These are phyloP conservation scores for Crambe crambe DNA, from an alignment of 37 sponge, comb jelly and placozoan genomes.

Conservation along the genomic window DNA sequence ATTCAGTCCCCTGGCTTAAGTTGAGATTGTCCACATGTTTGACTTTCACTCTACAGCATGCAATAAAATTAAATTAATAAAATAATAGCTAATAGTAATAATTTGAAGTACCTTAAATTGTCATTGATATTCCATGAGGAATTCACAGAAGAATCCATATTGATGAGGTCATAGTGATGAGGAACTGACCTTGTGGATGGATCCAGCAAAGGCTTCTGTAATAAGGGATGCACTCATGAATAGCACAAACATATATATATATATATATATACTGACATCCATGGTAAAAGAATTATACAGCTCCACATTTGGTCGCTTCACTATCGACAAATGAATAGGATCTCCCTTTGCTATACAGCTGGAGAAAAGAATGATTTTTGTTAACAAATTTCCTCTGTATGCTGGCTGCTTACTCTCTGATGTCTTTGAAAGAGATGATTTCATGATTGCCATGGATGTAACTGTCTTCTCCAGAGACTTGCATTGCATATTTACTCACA, in stretches of 20 bases:
- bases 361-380: neutral
- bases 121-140: conserved; percentile 30
- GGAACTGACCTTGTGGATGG: conserved; percentile 6
- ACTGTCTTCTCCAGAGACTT: conserved; percentile 53
- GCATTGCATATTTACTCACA: conserved; percentile 34
- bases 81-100: no score
- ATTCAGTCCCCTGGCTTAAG: neutral
- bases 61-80: no score
- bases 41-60: conserved; percentile 21
- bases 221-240: neutral
- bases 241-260: neutral
- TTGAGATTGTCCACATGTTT: conserved; percentile 15
- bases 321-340: conserved; percentile 43
- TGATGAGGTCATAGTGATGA: conserved; percentile 12
- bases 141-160: no score
- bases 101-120: conserved; percentile 31
- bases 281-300: conserved; percentile 1
- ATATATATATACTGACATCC: conserved; percentile 1
- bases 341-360: conserved; percentile 39
- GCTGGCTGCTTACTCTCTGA: conserved; percentile 38
- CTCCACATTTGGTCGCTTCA: conserved; percentile 12
- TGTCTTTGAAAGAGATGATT: conserved; percentile 45
- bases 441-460: conserved; percentile 43
- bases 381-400: neutral
- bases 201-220: conserved; percentile 39